Evolutionary conservation across 1,140 invertebrate genomes (phyloP).

Genomic region (Drosophila athabasca): DNA sequence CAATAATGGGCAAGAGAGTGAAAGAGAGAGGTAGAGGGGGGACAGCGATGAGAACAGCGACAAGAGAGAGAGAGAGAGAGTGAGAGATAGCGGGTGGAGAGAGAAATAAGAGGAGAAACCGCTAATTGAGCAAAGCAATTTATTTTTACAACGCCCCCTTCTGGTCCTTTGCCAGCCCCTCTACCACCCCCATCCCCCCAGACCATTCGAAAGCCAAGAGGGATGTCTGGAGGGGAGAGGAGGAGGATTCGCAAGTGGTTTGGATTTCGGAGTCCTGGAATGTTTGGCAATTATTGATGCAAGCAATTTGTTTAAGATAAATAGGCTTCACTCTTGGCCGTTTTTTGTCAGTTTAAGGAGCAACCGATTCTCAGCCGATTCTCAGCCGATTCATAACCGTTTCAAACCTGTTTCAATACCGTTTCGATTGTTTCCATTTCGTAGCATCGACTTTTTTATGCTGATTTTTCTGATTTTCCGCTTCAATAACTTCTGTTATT

Average conservation of each 20-base stretch:
- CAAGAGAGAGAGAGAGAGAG: too few species aligned
- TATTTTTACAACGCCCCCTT: conserved; percentile 47
- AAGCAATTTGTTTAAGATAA: conserved; percentile 33
- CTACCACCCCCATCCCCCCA: conserved; percentile 3
- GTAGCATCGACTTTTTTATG: too few species aligned
- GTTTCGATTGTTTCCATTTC: too few species aligned
- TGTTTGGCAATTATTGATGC: conserved; percentile 57
- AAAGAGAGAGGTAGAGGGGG: too few species aligned
- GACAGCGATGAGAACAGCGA: too few species aligned
- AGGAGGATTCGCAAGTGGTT: background rate
- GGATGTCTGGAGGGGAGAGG: background rate
- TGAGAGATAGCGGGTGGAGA: background rate
- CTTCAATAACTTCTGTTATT: too few species aligned
- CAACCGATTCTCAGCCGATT: too few species aligned
- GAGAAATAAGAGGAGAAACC: conserved; percentile 28
- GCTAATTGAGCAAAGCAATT: conserved; percentile 78
- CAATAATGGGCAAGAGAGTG: conserved; percentile 44
- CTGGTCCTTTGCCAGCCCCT: conserved; percentile 11
- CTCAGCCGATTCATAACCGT: too few species aligned
- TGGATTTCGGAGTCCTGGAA: background rate
- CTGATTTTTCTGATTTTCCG: too few species aligned
- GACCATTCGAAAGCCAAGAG: background rate
- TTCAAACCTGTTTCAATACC: too few species aligned
- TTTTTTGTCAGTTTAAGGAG: too few species aligned
- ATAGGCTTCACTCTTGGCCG: background rate